These are phyloP conservation scores for Taenaris catops DNA, from an alignment of 2,888 invertebrate genomes.

Conservation along the genomic window DNA sequence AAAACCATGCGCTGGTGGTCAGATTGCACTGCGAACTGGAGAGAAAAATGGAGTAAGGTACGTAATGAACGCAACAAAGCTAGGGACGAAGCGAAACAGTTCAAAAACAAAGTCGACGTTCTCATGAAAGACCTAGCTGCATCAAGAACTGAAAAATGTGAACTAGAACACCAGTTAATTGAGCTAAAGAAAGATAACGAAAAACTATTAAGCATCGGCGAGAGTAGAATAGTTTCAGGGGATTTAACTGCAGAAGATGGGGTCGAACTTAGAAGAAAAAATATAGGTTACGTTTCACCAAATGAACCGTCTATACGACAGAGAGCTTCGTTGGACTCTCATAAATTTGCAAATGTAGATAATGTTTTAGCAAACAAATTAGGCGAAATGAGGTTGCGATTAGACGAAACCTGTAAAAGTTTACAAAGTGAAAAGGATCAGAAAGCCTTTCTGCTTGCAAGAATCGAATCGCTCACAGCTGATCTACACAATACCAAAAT, in stretches of 20 bases:
- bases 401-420: constrained; percentile 61
- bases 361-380: constrained; percentile 62
- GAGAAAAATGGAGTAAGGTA: constrained; percentile 96
- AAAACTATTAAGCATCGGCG: constrained; percentile 81
- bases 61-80: constrained; percentile 96
- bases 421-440: constrained; percentile 66
- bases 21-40: constrained; percentile 98
- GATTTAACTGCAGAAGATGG: constrained; percentile 61
- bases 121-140: constrained; percentile 87
- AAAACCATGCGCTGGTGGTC: constrained; percentile 99
- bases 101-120: constrained; percentile 89
- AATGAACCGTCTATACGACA: constrained; percentile 52
- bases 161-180: constrained; percentile 87
- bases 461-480: constrained; percentile 57
- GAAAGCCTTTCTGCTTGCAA: constrained; percentile 56
- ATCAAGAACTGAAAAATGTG: constrained; percentile 88
- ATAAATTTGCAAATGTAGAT: constrained; percentile 67
- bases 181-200: constrained; percentile 90
- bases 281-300: constrained; percentile 48
- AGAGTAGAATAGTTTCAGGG: constrained; percentile 59
- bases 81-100: constrained; percentile 91
- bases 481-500: constrained; percentile 61
- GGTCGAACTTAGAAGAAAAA: constrained; percentile 59
- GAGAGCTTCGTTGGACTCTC: constrained; percentile 65
- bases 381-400: constrained; percentile 50